Evolutionary conservation across 2,888 invertebrate species (phyloP).

Genomic region (Xanthostigma xanthostigma): DNA sequence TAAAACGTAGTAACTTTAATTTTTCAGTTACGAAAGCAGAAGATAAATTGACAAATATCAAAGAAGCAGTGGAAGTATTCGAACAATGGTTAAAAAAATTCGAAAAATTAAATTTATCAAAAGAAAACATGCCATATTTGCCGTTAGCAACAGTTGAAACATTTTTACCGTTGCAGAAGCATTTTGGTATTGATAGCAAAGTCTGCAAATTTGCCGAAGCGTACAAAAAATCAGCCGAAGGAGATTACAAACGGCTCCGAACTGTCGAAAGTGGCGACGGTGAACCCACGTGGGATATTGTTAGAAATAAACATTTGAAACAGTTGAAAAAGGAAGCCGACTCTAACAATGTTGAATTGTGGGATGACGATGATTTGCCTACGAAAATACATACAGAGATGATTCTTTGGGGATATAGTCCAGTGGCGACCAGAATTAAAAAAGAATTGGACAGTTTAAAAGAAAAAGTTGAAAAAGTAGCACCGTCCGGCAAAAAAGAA

Average conservation of each 20-base stretch:
- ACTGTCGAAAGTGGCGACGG: conserved; percentile 40
- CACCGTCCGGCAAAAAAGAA: conserved; percentile 17
- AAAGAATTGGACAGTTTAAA: conserved; percentile 33
- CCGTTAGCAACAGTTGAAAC: conserved; percentile 41
- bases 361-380: conserved; percentile 49
- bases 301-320: conserved; percentile 47
- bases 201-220: conserved; percentile 42
- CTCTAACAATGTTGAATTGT: conserved; percentile 44
- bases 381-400: conserved; percentile 50
- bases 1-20: background rate
- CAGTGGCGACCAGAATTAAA: conserved; percentile 52
- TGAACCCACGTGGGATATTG: conserved; percentile 57
- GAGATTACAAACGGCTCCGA: conserved; percentile 58
- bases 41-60: conserved; percentile 57
- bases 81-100: conserved; percentile 62
- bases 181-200: conserved; percentile 32
- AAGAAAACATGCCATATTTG: conserved; percentile 55
- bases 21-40: conserved; percentile 55
- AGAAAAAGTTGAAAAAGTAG: conserved; percentile 27
- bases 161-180: conserved; percentile 36
- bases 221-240: conserved; percentile 43
- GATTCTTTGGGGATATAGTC: conserved; percentile 63
- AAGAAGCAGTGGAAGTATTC: conserved; percentile 52
- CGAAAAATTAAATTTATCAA: conserved; percentile 47
- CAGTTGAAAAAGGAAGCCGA: conserved; percentile 39